These are phyloP conservation scores for Acanthosepion esculentum DNA, from an alignment of 2,888 invertebrate species.

Conservation along the genomic window DNA sequence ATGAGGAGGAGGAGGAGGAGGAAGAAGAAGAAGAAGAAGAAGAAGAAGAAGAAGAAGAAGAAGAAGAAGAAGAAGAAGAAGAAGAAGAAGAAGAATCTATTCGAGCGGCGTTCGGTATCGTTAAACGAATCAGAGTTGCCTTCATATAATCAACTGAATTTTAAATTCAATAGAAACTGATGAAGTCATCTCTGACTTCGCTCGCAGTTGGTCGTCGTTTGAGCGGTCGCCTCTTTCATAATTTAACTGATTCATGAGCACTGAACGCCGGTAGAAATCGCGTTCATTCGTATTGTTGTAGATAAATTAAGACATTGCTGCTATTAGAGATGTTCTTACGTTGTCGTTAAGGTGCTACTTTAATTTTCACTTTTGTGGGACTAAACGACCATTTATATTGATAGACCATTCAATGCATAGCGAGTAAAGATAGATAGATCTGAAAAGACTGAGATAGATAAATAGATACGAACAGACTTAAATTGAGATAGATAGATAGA, in stretches of 20 bases:
- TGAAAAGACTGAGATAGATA: too few species aligned
- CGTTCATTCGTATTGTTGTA: background rate
- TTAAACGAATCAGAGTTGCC: background rate
- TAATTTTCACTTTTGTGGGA: background rate
- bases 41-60: too few species aligned
- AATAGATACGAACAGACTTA: too few species aligned
- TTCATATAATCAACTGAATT: background rate
- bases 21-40: background rate
- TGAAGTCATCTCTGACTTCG: background rate
- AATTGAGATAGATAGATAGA: too few species aligned
- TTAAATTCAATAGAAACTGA: slow-evolving; percentile 4
- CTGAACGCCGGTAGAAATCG: background rate
- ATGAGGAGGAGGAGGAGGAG: background rate
- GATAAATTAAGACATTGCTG: background rate
- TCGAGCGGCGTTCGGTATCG: background rate
- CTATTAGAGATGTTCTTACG: background rate
- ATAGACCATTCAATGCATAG: background rate
- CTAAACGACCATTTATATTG: background rate
- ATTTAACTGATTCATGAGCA: background rate
- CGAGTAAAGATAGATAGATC: background rate
- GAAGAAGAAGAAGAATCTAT: background rate
- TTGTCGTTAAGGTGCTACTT: background rate
- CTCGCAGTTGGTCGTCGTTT: background rate
- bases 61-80: too few species aligned
- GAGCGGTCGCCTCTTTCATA: background rate